Evolutionary conservation across 2,888 invertebrate genomes (phyloP).

Genomic region (Hirtodrosophila confusa): DNA sequence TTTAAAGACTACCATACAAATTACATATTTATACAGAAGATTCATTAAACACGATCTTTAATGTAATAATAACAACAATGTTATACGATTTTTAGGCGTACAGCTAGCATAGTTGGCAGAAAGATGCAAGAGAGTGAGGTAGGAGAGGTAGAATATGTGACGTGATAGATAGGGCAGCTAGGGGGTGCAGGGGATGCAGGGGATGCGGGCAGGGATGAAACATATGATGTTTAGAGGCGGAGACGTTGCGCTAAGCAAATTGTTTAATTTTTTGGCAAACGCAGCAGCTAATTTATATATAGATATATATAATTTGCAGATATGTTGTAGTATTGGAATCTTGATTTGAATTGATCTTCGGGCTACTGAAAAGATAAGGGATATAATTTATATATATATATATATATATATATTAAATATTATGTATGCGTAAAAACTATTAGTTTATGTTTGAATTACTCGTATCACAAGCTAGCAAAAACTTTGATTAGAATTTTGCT

Average conservation of each 20-base stretch:
- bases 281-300: conserved; percentile 64
- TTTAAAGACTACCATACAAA: conserved; percentile 25
- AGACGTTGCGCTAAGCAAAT: conserved; percentile 60
- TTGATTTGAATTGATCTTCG: conserved; percentile 37
- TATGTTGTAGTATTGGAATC: conserved; percentile 40
- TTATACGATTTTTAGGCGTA: conserved; percentile 56
- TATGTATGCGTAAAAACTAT: conserved; percentile 19
- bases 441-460: conserved; percentile 43
- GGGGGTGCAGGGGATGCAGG: neutral
- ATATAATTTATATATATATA: conserved; percentile 6
- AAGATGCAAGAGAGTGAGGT: neutral
- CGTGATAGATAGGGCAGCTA: conserved; percentile 32
- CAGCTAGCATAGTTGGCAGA: conserved; percentile 28
- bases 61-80: conserved; percentile 9
- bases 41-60: conserved; percentile 10
- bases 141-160: conserved; percentile 11
- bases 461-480: conserved; percentile 40
- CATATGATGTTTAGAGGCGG: conserved; percentile 26
- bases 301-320: conserved; percentile 18
- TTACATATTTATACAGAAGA: conserved; percentile 23
- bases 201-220: neutral
- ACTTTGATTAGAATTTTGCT: conserved; percentile 35
- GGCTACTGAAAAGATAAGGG: conserved; percentile 8
- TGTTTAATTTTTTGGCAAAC: conserved; percentile 49
- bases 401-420: conserved; percentile 6